Percentiles rank a stretch among this genome's conserved stretches.
Evolutionary conservation across 2,888 invertebrate genomes (phyloP).

Genomic region (Stegana nigrithorax): DNA sequence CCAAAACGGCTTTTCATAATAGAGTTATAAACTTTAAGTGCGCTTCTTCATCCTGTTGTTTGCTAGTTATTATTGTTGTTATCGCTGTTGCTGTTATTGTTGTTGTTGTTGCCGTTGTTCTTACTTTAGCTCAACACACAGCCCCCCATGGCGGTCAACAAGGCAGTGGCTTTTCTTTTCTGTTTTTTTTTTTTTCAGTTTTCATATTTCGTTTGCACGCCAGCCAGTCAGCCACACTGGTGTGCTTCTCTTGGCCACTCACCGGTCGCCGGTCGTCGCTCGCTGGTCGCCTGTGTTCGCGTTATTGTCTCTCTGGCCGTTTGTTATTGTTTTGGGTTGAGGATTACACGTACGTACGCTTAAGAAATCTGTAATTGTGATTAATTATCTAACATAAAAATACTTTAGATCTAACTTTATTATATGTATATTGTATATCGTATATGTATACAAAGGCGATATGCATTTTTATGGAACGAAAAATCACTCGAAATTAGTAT

Average conservation of each 20-base stretch:
- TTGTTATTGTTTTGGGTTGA: no score
- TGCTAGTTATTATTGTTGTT: no score
- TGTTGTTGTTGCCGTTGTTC: slow-evolving; percentile 5
- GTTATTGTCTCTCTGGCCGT: slow-evolving; percentile 49
- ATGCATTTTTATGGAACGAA: slow-evolving; percentile 56
- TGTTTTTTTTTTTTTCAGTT: no score
- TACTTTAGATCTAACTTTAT: slow-evolving; percentile 46
- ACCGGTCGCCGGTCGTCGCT: no score
- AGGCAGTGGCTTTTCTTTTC: slow-evolving; percentile 54
- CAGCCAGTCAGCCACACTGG: no score
- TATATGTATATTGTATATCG: neutral
- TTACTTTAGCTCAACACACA: slow-evolving; percentile 12
- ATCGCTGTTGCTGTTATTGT: slow-evolving; percentile 28
- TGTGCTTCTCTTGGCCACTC: no score
- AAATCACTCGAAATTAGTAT: slow-evolving; percentile 54
- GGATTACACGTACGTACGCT: no score
- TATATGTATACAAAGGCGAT: no score
- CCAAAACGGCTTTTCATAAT: slow-evolving; percentile 51
- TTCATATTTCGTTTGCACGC: no score
- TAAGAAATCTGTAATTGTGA: slow-evolving; percentile 59
- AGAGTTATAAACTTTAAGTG: slow-evolving; percentile 61
- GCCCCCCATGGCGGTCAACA: slow-evolving; percentile 50
- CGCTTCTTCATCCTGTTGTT: no score
- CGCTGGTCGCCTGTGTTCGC: no score
- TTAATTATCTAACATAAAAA: slow-evolving; percentile 40